A percentile compares a stretch with the other conserved stretches of the same genome.
Conservation (phyloP, 1,140 invertebrate species). For the Heliothis subflexa region DNA sequence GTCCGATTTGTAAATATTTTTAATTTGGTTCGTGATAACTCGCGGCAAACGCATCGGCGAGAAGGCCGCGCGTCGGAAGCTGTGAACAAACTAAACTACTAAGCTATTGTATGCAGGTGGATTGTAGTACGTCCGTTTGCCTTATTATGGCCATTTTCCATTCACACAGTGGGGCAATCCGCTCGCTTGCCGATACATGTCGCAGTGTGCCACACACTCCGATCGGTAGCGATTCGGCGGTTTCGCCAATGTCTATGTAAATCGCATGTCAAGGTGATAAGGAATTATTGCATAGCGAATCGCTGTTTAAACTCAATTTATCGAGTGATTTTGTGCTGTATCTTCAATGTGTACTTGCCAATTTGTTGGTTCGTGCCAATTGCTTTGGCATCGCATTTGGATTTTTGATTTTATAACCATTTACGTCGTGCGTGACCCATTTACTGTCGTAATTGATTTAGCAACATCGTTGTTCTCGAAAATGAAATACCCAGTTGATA, state of each 20-base stretch:
- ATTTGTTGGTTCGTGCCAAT: constrained; percentile 32
- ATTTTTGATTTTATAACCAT: background rate
- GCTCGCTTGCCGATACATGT: constrained; percentile 56
- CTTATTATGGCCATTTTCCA: constrained; percentile 82
- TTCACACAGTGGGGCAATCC: constrained; percentile 79
- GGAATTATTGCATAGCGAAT: constrained; percentile 60
- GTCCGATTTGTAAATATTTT: constrained; percentile 48
- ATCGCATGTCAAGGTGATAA: constrained; percentile 65
- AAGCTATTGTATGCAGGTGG: constrained; percentile 83
- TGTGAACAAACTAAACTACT: constrained; percentile 78
- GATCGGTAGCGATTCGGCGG: background rate
- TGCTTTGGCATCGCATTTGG: constrained; percentile 17
- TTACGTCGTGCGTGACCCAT: too few relatives aligned
- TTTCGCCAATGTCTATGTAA: constrained; percentile 58
- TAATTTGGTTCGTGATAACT: constrained; percentile 49
- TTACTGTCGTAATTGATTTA: too few relatives aligned
- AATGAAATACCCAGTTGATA: too few relatives aligned
- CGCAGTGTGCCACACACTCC: constrained; percentile 5
- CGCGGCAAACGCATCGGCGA: constrained; percentile 61
- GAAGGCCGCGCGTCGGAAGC: constrained; percentile 76
- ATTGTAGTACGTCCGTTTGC: constrained; percentile 79
- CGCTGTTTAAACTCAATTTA: constrained; percentile 54
- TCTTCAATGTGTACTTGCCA: constrained; percentile 23
- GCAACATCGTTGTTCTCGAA: too few relatives aligned
- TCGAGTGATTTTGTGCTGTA: constrained; percentile 38